phyloP scores from a whole-genome alignment of 2,797 vertebrate genomes.

The Pseudochirops cupreus region DNA sequence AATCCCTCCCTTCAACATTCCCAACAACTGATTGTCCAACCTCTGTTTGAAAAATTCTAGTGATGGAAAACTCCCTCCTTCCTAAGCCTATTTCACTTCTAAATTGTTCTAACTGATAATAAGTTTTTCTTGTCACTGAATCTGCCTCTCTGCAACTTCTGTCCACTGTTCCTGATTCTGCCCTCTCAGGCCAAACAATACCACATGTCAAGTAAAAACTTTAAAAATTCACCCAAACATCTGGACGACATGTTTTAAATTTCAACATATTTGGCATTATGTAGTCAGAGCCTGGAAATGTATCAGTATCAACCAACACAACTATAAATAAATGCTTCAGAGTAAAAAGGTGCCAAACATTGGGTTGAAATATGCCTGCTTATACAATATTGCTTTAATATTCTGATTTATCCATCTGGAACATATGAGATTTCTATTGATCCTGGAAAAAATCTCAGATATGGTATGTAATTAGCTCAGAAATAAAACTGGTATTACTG shows the following conservation, averaged over 20 bases:
- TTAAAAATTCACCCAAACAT: not conserved
- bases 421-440: constrained; percentile 9
- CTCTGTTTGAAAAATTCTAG: not conserved
- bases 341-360: not conserved
- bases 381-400: not conserved
- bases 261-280: not conserved
- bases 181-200: not conserved
- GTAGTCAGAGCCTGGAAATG: not conserved
- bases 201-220: not conserved
- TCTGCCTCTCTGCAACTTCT: not conserved
- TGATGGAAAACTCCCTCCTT: not conserved
- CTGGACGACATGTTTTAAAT: not conserved
- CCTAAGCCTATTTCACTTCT: not conserved
- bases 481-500: not conserved
- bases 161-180: not conserved
- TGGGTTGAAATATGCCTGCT: not conserved
- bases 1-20: not conserved
- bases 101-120: not conserved
- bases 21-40: not conserved
- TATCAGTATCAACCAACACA: not conserved
- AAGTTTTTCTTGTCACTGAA: not conserved
- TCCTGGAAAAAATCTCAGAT: not conserved
- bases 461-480: not conserved
- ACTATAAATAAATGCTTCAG: not conserved
- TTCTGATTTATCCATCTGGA: not conserved